These are phyloP conservation scores for Mythimna impura DNA, from an alignment of 2,888 invertebrate genomes.

Conservation along the genomic window DNA sequence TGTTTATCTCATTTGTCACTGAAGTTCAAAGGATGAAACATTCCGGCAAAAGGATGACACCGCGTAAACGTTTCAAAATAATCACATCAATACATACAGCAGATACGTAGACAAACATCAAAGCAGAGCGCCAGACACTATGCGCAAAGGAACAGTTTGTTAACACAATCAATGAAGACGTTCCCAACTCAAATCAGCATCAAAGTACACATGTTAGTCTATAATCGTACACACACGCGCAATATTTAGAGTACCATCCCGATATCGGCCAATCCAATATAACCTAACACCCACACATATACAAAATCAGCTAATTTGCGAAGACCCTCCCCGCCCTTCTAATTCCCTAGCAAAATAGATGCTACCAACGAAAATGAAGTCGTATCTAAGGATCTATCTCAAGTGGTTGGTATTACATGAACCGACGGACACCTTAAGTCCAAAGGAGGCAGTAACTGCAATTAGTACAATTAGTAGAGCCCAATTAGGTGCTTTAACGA, in stretches of 20 bases:
- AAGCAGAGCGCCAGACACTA: constrained; percentile 76
- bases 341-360: constrained; percentile 62
- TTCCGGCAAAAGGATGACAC: constrained; percentile 65
- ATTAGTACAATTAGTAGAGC: constrained; percentile 86
- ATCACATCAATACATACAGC: constrained; percentile 69
- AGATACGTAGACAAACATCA: constrained; percentile 81
- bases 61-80: constrained; percentile 67
- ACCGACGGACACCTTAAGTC: constrained; percentile 82
- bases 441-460: constrained; percentile 83
- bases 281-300: constrained; percentile 51
- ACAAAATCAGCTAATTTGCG: constrained; percentile 56
- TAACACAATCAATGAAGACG: constrained; percentile 83
- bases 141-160: constrained; percentile 82
- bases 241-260: constrained; percentile 42
- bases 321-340: constrained; percentile 58
- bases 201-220: constrained; percentile 67
- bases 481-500: constrained; percentile 88
- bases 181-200: constrained; percentile 67
- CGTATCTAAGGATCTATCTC: constrained; percentile 61
- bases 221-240: constrained; percentile 58
- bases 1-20: constrained; percentile 63
- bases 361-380: constrained; percentile 57
- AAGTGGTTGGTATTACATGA: constrained; percentile 57
- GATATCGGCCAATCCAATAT: constrained; percentile 57
- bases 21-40: constrained; percentile 62